Evolutionary conservation across 2,888 invertebrate species (phyloP).

Genomic region (Galerucella nymphaeae): DNA sequence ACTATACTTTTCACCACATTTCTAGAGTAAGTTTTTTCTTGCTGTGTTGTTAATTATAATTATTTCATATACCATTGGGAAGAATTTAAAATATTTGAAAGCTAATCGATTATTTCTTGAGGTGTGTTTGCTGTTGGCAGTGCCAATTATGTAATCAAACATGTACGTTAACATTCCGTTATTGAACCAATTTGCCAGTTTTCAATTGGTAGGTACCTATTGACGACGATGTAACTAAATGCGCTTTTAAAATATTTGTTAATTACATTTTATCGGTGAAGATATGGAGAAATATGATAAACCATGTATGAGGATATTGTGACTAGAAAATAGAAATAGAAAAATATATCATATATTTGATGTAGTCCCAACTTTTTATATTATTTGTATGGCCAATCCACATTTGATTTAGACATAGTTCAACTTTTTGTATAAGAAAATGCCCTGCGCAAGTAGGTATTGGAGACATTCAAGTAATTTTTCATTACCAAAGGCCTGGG

Average conservation of each 20-base stretch:
- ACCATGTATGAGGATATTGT: too few species aligned
- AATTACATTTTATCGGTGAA: neutral
- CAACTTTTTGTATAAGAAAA: too few species aligned
- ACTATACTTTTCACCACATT: neutral
- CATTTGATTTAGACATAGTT: too few species aligned
- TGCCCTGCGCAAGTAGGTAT: too few species aligned
- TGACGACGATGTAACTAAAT: neutral
- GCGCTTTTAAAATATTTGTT: neutral
- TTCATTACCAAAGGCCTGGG: too few species aligned
- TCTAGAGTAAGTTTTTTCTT: neutral
- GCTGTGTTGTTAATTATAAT: neutral
- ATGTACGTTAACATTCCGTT: neutral
- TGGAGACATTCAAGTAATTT: too few species aligned
- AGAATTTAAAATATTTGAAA: constrained; percentile 22
- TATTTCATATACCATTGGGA: constrained; percentile 1
- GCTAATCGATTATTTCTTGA: constrained; percentile 17
- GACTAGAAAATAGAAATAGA: too few species aligned
- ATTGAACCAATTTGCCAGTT: neutral
- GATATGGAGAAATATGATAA: too few species aligned
- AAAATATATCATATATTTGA: too few species aligned
- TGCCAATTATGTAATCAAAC: constrained; percentile 5
- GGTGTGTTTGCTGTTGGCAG: constrained; percentile 18
- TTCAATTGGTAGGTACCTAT: neutral
- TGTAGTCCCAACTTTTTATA: too few species aligned
- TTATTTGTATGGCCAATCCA: too few species aligned